These are phyloP conservation scores for Lasioglossum baleicum DNA, from an alignment of 1,140 invertebrate species.

Conservation along the genomic window DNA sequence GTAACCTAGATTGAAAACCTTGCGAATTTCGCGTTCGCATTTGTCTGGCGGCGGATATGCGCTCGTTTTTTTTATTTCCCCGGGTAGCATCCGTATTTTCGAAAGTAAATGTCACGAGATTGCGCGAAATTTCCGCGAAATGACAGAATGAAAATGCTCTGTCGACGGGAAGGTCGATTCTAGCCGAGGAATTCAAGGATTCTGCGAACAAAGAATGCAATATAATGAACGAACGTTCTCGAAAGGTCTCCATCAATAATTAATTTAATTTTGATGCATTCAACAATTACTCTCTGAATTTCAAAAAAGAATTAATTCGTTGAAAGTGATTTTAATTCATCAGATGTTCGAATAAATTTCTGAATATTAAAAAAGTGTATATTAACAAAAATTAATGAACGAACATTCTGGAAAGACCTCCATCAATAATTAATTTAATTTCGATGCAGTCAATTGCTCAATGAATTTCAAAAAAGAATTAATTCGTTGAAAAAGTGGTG, in stretches of 20 bases:
- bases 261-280: no score
- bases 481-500: no score
- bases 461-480: no score
- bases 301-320: no score
- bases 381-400: not conserved
- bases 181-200: not conserved
- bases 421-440: no score
- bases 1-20: slow-evolving; percentile 35
- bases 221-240: not conserved
- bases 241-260: no score
- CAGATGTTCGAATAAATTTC: no score
- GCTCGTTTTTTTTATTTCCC: not conserved
- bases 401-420: no score
- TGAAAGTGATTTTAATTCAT: no score
- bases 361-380: no score
- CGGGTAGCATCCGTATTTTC: not conserved
- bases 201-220: not conserved
- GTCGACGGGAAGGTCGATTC: not conserved
- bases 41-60: slow-evolving; percentile 9
- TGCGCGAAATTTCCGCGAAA: not conserved
- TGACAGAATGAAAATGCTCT: not conserved
- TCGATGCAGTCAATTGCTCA: no score
- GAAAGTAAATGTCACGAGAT: not conserved
- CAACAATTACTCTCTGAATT: no score
- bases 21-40: not conserved